These are phyloP conservation scores for Latrodectus elegans DNA, from an alignment of 2,888 invertebrate genomes.

Conservation along the genomic window DNA sequence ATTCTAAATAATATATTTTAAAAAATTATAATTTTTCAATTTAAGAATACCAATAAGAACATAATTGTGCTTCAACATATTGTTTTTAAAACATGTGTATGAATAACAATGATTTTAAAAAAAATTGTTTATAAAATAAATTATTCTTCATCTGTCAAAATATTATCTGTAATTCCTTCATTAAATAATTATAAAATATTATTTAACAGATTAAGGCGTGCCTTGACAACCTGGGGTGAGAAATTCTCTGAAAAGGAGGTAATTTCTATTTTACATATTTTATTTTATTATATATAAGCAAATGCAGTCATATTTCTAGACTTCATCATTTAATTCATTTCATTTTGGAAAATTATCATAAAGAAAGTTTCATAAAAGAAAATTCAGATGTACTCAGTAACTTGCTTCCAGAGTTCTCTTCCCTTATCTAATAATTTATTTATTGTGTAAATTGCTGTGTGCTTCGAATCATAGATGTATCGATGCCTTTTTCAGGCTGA, in stretches of 20 bases:
- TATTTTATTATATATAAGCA: not conserved
- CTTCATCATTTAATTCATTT: not conserved
- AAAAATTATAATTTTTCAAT: no score
- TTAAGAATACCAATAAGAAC: no score
- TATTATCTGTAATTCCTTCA: no score
- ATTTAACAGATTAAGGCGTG: constrained; percentile 84
- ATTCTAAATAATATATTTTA: no score
- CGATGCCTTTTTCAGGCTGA: constrained; percentile 38
- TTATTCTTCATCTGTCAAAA: no score
- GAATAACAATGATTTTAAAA: no score
- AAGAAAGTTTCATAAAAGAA: not conserved
- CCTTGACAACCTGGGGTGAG: constrained; percentile 94
- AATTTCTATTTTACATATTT: constrained; percentile 2
- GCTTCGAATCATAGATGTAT: not conserved
- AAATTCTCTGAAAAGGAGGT: constrained; percentile 81
- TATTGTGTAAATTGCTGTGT: not conserved
- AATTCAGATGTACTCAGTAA: not conserved
- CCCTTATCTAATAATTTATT: not conserved
- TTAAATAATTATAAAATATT: no score
- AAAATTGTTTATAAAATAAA: no score
- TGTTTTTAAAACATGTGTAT: no score
- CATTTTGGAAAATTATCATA: not conserved
- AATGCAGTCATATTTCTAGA: no score
- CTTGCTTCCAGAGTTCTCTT: not conserved
- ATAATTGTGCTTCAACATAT: no score